Evolutionary conservation across 2,113 vertebrate species (phyloP).

Genomic region (Rhineura floridana): DNA sequence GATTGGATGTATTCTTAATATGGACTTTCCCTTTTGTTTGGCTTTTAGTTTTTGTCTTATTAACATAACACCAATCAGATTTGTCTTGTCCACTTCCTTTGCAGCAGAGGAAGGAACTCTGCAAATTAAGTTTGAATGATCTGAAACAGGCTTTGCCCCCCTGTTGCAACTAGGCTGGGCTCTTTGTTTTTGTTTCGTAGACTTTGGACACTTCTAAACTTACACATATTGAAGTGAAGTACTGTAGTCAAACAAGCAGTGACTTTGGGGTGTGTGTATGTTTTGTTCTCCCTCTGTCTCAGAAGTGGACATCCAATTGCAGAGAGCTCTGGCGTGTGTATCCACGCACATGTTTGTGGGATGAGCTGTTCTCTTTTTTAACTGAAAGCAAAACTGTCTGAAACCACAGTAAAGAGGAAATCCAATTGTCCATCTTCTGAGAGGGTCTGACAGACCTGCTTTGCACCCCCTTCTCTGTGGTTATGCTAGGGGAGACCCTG

Average conservation of each 20-base stretch:
- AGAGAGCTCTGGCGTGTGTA: not conserved
- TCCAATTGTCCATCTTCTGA: not conserved
- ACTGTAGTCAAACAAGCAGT: not conserved
- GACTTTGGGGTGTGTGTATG: too few species aligned
- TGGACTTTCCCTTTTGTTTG: not conserved
- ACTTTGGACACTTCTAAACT: not conserved
- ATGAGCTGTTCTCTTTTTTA: not conserved
- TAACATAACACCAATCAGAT: not conserved
- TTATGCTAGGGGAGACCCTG: not conserved
- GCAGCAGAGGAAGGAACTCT: not conserved
- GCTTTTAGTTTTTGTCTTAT: not conserved
- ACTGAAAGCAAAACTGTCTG: not conserved
- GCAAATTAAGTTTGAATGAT: not conserved
- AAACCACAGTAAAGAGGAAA: slow-evolving; percentile 3
- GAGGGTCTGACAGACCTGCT: not conserved
- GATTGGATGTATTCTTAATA: not conserved
- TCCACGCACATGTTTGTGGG: too few species aligned
- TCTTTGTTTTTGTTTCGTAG: not conserved
- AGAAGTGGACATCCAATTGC: not conserved
- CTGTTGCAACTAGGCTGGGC: not conserved
- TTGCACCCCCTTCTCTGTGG: not conserved
- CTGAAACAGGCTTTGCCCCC: not conserved
- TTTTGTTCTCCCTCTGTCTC: not conserved
- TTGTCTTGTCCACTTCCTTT: not conserved
- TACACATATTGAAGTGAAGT: not conserved